Evolutionary conservation across 1,140 invertebrate species (phyloP).

Genomic region (Acromyrmex echinatior): DNA sequence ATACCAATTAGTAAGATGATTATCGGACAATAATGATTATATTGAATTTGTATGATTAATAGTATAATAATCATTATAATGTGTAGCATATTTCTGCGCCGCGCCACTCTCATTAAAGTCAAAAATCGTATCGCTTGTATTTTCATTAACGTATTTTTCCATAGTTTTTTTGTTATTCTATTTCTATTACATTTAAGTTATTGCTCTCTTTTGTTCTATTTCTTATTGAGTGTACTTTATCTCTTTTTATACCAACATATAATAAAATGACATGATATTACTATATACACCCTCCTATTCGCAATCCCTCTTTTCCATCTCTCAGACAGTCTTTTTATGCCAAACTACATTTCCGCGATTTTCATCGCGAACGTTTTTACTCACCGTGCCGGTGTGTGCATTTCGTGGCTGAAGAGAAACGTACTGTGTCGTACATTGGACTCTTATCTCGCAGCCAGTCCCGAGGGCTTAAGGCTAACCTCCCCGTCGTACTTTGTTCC

Average conservation of each 20-base stretch:
- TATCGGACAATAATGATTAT: too few species aligned
- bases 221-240: background rate
- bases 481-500: slow-evolving; percentile 49
- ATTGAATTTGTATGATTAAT: too few species aligned
- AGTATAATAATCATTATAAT: too few species aligned
- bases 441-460: slow-evolving; percentile 47
- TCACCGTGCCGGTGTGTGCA: slow-evolving; percentile 34
- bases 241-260: background rate
- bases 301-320: background rate
- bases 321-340: slow-evolving; percentile 29
- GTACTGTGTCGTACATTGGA: slow-evolving; percentile 57
- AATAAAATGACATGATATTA: slow-evolving; percentile 23
- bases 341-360: slow-evolving; percentile 57
- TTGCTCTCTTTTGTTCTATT: background rate
- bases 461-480: slow-evolving; percentile 49
- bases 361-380: slow-evolving; percentile 52
- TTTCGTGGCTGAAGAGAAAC: slow-evolving; percentile 54
- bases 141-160: background rate
- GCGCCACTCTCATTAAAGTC: too few species aligned
- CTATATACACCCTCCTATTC: background rate
- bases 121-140: background rate
- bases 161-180: background rate
- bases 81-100: too few species aligned
- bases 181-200: slow-evolving; percentile 3
- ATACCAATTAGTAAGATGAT: too few species aligned